Conservation (phyloP, 92 coral and sea anemone species). For the Bergia puertoricense region DNA sequence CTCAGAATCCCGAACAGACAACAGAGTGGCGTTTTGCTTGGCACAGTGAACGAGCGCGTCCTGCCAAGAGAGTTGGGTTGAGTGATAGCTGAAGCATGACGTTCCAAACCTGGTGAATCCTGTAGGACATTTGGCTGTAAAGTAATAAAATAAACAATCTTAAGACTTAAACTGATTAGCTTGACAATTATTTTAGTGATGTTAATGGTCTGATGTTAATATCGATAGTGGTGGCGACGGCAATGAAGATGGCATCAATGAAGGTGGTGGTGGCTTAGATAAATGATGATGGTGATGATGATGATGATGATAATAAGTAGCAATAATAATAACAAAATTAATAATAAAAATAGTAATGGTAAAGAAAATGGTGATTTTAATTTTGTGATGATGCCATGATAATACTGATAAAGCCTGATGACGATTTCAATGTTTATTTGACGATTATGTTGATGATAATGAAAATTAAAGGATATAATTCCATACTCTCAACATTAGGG, state of each 20-base stretch:
- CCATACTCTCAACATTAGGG: background rate
- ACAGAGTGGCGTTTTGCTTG: slow-evolving; percentile 73
- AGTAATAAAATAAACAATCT: background rate
- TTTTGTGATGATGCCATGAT: background rate
- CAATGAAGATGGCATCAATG: background rate
- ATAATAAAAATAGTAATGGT: background rate
- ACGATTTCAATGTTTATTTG: too few relatives aligned
- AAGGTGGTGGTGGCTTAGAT: background rate
- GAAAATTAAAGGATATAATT: too few relatives aligned
- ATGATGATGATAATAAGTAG: background rate
- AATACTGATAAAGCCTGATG: background rate
- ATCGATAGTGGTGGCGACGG: background rate
- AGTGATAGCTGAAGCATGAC: slow-evolving; percentile 78
- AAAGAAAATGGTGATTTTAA: background rate
- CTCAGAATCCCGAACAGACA: slow-evolving; percentile 68
- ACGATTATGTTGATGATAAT: too few relatives aligned
- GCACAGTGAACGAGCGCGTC: slow-evolving; percentile 76
- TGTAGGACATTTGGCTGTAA: slow-evolving; percentile 70
- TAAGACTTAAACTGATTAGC: background rate
- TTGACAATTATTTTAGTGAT: background rate
- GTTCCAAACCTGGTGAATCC: slow-evolving; percentile 74
- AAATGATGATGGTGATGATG: background rate
- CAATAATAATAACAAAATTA: too few relatives aligned
- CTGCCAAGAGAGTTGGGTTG: slow-evolving; percentile 75
- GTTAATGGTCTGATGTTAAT: background rate